Evolutionary conservation across 2,888 invertebrate species (phyloP).

Genomic region (Drosophila kuntzei): DNA sequence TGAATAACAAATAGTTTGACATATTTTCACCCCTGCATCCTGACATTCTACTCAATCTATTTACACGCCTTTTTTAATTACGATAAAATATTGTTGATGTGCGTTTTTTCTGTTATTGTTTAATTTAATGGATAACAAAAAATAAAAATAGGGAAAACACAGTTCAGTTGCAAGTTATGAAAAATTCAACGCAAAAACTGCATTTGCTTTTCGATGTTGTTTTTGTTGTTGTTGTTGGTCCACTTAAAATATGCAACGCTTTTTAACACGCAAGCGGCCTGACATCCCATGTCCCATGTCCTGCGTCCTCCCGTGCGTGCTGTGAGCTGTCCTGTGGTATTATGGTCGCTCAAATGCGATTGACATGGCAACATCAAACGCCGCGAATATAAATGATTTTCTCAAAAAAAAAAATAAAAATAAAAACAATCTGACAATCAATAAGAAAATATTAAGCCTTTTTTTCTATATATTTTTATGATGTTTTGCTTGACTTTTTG

Average conservation of each 20-base stretch:
- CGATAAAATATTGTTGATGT: conserved; percentile 45
- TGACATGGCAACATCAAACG: conserved; percentile 58
- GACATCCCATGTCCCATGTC: conserved; percentile 18
- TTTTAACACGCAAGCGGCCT: conserved; percentile 47
- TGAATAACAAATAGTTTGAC: conserved; percentile 48
- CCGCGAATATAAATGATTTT: conserved; percentile 22
- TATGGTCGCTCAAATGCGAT: conserved; percentile 71
- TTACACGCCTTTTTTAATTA: conserved; percentile 60
- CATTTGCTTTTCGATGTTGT: conserved; percentile 5
- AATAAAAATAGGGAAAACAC: not conserved
- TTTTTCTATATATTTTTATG: not conserved
- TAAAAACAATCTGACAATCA: conserved; percentile 20
- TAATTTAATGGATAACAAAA: conserved; percentile 17
- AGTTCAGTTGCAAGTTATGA: conserved; percentile 28
- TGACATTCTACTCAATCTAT: conserved; percentile 47
- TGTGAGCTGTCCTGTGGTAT: conserved; percentile 61
- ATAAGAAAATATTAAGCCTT: conserved; percentile 17
- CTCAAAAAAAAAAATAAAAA: not conserved
- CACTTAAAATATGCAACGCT: conserved; percentile 74
- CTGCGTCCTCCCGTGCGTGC: not conserved
- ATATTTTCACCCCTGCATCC: not conserved
- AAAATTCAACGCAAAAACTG: conserved; percentile 57
- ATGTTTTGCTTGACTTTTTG: not conserved
- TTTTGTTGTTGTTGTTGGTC: conserved; percentile 12
- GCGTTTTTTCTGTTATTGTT: conserved; percentile 8